These are phyloP conservation scores for Lutraria lutraria DNA, from an alignment of 2,888 invertebrate species.

Conservation along the genomic window DNA sequence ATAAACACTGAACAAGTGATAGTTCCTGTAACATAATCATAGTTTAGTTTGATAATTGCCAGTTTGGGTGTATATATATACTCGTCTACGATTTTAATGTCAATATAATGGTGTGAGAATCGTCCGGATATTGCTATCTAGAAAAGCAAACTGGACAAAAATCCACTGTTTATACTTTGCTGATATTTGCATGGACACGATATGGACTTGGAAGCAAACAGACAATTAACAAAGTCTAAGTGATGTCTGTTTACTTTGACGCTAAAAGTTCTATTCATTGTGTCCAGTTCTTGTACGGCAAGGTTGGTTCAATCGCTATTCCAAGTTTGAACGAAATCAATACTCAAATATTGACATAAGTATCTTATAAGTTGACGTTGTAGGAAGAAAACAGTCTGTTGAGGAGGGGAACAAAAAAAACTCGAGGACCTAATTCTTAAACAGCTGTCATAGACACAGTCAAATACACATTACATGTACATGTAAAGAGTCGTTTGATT, in stretches of 20 bases:
- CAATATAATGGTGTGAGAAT: slow-evolving; percentile 1
- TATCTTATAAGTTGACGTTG: not conserved
- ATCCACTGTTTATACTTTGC: not conserved
- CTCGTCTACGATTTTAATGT: not conserved
- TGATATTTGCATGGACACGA: not conserved
- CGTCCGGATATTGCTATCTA: not conserved
- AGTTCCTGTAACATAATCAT: not conserved
- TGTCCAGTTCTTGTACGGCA: not conserved
- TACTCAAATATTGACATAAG: slow-evolving; percentile 15
- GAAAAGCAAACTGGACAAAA: not conserved
- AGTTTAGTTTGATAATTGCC: slow-evolving; percentile 1
- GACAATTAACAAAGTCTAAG: slow-evolving; percentile 6
- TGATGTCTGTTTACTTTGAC: slow-evolving; percentile 6
- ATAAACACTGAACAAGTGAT: not conserved
- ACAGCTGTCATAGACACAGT: not conserved
- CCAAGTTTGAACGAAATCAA: not conserved
- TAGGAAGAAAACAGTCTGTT: not conserved
- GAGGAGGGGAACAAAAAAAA: not conserved
- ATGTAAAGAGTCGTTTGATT: no score
- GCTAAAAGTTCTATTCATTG: not conserved
- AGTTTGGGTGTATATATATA: not conserved
- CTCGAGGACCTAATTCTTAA: not conserved
- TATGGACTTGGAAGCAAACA: not conserved
- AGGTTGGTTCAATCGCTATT: not conserved
- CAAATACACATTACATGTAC: not conserved